Evolutionary conservation across 2,888 invertebrate species (phyloP).

Genomic region (Periphyllus acericola): DNA sequence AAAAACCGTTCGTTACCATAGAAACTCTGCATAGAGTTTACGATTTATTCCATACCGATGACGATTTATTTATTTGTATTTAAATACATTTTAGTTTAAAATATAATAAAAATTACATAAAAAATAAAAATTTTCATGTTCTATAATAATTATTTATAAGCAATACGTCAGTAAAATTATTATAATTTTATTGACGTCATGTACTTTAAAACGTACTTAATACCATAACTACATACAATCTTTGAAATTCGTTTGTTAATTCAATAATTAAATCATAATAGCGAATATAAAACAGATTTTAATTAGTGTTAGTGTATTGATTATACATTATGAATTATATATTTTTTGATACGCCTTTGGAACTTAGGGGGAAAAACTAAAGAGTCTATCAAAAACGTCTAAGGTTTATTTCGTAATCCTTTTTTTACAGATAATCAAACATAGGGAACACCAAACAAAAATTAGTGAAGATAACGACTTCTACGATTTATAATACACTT

Average conservation of each 20-base stretch:
- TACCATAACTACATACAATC: not conserved
- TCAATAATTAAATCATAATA: not conserved
- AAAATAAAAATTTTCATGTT: not conserved
- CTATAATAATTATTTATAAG: not conserved
- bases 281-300: not conserved
- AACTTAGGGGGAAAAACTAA: no score
- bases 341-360: no score
- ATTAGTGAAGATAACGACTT: no score
- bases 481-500: no score
- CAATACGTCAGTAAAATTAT: not conserved
- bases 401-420: no score
- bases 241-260: not conserved
- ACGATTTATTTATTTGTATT: conserved; percentile 6
- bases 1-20: conserved; percentile 53
- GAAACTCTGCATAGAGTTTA: conserved; percentile 8
- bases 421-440: no score
- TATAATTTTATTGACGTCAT: no score
- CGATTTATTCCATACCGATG: conserved; percentile 23
- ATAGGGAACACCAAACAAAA: no score
- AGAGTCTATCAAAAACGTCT: no score
- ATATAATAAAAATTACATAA: not conserved
- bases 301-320: not conserved
- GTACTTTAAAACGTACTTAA: no score
- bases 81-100: not conserved
- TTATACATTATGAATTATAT: no score